A percentile compares a stretch with the other conserved stretches of the same genome.
phyloP scores from a whole-genome alignment of 2,797 vertebrate genomes.

The Rhinogobio ventralis region DNA sequence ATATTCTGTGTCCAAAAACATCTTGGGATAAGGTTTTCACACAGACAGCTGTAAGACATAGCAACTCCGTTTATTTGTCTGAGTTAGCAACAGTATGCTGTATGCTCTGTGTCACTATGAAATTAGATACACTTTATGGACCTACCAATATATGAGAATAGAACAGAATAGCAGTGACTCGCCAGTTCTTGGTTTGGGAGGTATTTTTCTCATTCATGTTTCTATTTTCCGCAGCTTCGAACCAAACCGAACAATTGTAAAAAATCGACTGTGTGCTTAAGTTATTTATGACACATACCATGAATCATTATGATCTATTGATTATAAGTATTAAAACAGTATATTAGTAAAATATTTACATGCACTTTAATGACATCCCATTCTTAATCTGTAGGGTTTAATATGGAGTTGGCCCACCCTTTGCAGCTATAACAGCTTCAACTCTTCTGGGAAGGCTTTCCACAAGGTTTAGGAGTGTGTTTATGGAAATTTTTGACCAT shows the following conservation, averaged over 20 bases:
- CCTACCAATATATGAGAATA: background rate
- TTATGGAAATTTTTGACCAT: too few species aligned
- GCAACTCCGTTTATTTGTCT: too few species aligned
- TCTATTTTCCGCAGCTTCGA: background rate
- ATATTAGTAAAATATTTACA: background rate
- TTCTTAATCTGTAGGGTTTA: too few species aligned
- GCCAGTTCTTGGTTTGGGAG: background rate
- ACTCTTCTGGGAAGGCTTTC: too few species aligned
- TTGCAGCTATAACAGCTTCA: too few species aligned
- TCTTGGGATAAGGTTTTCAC: too few species aligned
- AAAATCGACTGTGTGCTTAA: background rate
- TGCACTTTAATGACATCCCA: too few species aligned
- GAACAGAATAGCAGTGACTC: background rate
- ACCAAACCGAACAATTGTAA: background rate
- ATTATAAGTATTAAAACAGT: background rate
- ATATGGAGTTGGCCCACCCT: too few species aligned
- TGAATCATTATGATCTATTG: background rate
- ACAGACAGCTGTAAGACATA: too few species aligned
- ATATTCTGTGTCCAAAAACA: too few species aligned
- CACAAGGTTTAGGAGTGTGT: too few species aligned
- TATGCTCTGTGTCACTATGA: background rate
- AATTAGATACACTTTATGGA: background rate
- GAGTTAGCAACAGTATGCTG: too few species aligned
- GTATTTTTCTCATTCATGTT: background rate
- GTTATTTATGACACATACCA: background rate